These are phyloP conservation scores for Bombylius discolor DNA, from an alignment of 2,888 invertebrate species.

Conservation along the genomic window DNA sequence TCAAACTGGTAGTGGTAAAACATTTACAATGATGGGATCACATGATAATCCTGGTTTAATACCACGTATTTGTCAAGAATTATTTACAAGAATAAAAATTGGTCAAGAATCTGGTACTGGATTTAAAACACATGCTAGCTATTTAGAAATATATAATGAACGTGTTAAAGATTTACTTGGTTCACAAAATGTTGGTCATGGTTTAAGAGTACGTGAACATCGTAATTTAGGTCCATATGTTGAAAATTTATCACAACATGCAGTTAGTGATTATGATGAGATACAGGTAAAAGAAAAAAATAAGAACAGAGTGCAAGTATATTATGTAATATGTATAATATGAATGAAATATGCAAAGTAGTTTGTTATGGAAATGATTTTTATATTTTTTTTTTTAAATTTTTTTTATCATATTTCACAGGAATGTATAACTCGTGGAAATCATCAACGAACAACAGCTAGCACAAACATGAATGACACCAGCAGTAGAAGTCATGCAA, in stretches of 20 bases:
- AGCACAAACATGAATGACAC: slow-evolving; percentile 88
- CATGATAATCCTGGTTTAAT: slow-evolving; percentile 70
- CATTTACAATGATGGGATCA: slow-evolving; percentile 81
- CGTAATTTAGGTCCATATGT: slow-evolving; percentile 72
- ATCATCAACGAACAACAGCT: slow-evolving; percentile 71
- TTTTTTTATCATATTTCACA: slow-evolving; percentile 24
- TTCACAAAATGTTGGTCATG: slow-evolving; percentile 47
- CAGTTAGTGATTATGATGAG: slow-evolving; percentile 75
- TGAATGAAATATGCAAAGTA: neutral
- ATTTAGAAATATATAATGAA: slow-evolving; percentile 77
- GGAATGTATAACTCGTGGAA: slow-evolving; percentile 69
- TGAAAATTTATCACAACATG: slow-evolving; percentile 71
- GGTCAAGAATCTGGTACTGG: slow-evolving; percentile 71
- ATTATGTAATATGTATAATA: neutral
- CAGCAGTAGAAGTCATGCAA: slow-evolving; percentile 81
- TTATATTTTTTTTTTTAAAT: too few relatives aligned
- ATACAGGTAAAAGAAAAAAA: slow-evolving; percentile 48
- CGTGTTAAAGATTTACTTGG: slow-evolving; percentile 59
- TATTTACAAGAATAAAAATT: slow-evolving; percentile 69
- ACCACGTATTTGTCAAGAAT: slow-evolving; percentile 71
- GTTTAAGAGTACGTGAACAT: slow-evolving; percentile 65
- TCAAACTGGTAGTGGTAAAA: slow-evolving; percentile 83
- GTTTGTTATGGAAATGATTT: neutral
- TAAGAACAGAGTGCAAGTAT: too few relatives aligned
- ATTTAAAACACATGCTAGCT: slow-evolving; percentile 76